Conservation (phyloP, 1,140 invertebrate genomes). For the Diorhabda carinulata region DNA sequence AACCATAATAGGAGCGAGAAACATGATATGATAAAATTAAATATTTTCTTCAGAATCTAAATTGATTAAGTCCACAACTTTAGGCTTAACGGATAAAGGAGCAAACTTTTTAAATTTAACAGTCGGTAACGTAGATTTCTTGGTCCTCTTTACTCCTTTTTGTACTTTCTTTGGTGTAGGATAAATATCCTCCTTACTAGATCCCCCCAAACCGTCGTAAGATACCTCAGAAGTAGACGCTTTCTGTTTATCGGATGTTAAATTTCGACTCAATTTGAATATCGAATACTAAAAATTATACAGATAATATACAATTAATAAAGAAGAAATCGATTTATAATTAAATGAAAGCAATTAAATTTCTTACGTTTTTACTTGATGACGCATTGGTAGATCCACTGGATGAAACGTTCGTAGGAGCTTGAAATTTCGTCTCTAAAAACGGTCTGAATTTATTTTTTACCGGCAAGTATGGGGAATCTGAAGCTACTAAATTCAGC, state of each 20-base stretch:
- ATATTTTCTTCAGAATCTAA: too few relatives aligned
- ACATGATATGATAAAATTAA: too few relatives aligned
- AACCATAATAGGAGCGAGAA: too few relatives aligned
- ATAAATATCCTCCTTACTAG: constrained; percentile 36
- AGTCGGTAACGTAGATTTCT: constrained; percentile 6
- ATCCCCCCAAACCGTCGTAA: constrained; percentile 38
- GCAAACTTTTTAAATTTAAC: constrained; percentile 15
- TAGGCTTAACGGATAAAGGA: not conserved
- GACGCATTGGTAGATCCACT: not conserved
- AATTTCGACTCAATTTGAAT: constrained; percentile 25
- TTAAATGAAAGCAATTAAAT: too few relatives aligned
- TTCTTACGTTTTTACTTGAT: too few relatives aligned
- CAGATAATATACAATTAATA: not conserved
- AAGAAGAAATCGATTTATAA: too few relatives aligned
- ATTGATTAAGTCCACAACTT: too few relatives aligned
- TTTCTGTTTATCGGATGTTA: not conserved
- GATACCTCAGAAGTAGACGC: not conserved
- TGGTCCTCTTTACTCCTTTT: constrained; percentile 10
- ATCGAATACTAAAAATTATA: constrained; percentile 29
- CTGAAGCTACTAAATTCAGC: not conserved
- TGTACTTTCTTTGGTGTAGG: constrained; percentile 21
- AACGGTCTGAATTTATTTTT: constrained; percentile 14
- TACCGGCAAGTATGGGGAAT: constrained; percentile 29
- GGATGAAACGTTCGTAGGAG: constrained; percentile 13
- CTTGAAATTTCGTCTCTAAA: not conserved